These are phyloP conservation scores for Epirrita christyi DNA, from an alignment of 2,888 invertebrate species.

Conservation along the genomic window DNA sequence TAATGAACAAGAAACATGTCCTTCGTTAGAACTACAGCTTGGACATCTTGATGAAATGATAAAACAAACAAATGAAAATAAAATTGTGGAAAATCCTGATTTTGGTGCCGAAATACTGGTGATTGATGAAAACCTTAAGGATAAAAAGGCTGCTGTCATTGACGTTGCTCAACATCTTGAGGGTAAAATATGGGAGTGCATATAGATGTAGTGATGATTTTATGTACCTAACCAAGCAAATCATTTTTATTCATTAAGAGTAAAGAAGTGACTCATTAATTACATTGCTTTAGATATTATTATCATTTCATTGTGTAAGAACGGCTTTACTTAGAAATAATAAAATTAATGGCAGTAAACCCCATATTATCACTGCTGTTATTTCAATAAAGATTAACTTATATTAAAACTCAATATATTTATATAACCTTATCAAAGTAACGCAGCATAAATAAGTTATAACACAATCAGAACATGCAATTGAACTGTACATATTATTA, in stretches of 20 bases:
- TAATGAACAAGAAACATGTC: neutral
- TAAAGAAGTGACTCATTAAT: neutral
- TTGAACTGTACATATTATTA: too few relatives aligned
- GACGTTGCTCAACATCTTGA: constrained; percentile 8
- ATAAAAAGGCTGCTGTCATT: neutral
- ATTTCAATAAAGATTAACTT: too few relatives aligned
- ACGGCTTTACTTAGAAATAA: too few relatives aligned
- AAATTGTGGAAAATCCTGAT: neutral
- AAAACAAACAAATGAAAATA: neutral
- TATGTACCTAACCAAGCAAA: neutral
- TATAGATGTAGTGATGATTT: neutral
- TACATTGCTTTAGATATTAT: neutral
- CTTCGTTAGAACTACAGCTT: neutral
- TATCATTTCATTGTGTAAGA: neutral
- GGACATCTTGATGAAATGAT: neutral
- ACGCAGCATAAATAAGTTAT: too few relatives aligned
- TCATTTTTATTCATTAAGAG: neutral
- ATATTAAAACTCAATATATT: too few relatives aligned
- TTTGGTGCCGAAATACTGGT: neutral
- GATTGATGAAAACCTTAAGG: neutral
- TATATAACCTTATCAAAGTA: too few relatives aligned
- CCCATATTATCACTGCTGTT: neutral
- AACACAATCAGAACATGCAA: too few relatives aligned
- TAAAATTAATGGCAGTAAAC: neutral
- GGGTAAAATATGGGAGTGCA: constrained; percentile 4